Evolutionary conservation across 2,888 invertebrate species (phyloP).

Genomic region (Chrysotoxum bicinctum): DNA sequence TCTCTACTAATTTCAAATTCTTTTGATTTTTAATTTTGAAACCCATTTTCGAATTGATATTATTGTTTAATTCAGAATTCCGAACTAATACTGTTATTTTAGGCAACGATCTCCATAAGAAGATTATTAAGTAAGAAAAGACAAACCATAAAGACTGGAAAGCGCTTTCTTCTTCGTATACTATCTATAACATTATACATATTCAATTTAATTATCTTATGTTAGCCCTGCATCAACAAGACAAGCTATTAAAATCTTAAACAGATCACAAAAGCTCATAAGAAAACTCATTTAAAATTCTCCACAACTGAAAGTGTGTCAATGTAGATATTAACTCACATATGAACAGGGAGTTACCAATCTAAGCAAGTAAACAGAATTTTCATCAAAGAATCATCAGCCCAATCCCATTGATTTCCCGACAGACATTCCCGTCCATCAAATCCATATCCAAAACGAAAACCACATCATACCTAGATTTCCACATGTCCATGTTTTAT

Average conservation of each 20-base stretch:
- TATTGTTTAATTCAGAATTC: too few relatives aligned
- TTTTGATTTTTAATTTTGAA: too few relatives aligned
- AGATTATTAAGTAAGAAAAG: too few relatives aligned
- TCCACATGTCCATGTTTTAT: background rate
- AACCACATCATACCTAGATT: slow-evolving; percentile 8
- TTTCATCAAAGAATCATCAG: slow-evolving; percentile 22
- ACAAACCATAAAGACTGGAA: background rate
- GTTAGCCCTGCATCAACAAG: background rate
- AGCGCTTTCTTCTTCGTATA: background rate
- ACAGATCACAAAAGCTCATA: slow-evolving; percentile 12
- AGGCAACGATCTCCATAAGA: too few relatives aligned
- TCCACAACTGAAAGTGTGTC: slow-evolving; percentile 39
- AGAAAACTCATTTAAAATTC: slow-evolving; percentile 13
- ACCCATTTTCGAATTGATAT: too few relatives aligned
- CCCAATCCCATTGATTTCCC: slow-evolving; percentile 10
- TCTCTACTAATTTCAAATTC: too few relatives aligned
- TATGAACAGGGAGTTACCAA: slow-evolving; percentile 12
- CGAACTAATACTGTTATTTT: too few relatives aligned
- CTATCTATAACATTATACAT: background rate
- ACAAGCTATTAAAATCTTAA: slow-evolving; percentile 14
- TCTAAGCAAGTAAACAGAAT: slow-evolving; percentile 20
- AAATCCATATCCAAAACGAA: background rate
- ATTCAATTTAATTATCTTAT: slow-evolving; percentile 4
- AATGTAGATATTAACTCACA: slow-evolving; percentile 26
- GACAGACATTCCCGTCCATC: slow-evolving; percentile 13